phyloP scores from a whole-genome alignment of 2,888 invertebrate genomes.

The Plebejus melissa region DNA sequence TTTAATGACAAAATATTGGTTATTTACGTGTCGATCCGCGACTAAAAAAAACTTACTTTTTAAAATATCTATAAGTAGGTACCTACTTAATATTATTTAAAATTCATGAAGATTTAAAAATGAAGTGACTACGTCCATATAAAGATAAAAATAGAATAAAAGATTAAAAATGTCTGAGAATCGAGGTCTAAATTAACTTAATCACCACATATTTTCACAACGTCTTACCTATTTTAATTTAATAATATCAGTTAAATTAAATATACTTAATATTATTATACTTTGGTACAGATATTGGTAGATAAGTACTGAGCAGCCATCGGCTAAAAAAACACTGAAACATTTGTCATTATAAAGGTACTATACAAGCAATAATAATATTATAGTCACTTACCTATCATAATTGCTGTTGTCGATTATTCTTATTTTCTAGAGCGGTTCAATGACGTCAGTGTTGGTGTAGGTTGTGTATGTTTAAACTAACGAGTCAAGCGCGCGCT shows the following conservation, averaged over 20 bases:
- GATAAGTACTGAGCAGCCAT: not conserved
- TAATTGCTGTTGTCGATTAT: constrained; percentile 56
- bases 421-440: constrained; percentile 50
- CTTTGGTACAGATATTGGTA: not conserved
- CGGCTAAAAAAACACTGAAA: not conserved
- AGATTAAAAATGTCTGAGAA: not conserved
- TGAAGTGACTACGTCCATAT: not conserved
- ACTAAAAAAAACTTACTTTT: not conserved
- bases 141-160: not conserved
- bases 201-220: too few species aligned
- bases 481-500: constrained; percentile 52
- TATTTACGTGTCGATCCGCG: not conserved
- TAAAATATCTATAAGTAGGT: too few species aligned
- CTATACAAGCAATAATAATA: not conserved
- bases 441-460: constrained; percentile 73
- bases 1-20: not conserved
- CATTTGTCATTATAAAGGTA: not conserved
- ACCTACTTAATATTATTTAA: not conserved
- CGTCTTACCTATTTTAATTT: too few species aligned
- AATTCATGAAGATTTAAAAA: not conserved
- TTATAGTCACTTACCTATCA: constrained; percentile 66
- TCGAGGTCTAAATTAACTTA: too few species aligned
- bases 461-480: constrained; percentile 66
- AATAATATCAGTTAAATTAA: not conserved
- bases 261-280: not conserved